Conservation (phyloP, 1,140 invertebrate genomes). For the Trichonephila clavata region DNA sequence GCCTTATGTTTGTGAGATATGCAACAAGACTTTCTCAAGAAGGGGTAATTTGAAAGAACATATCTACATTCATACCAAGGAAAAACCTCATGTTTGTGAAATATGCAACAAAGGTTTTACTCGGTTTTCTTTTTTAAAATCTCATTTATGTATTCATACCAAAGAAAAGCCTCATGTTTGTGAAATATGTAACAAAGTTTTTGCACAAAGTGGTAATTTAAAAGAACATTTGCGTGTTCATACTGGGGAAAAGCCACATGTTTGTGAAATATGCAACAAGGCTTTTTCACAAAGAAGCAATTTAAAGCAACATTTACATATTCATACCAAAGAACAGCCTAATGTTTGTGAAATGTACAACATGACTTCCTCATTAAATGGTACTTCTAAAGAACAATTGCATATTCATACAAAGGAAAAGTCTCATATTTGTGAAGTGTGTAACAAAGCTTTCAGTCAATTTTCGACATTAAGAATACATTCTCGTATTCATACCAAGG, state of each 20-base stretch:
- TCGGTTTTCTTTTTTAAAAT: too few species aligned
- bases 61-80: too few species aligned
- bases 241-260: neutral
- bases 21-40: too few species aligned
- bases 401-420: constrained; percentile 98
- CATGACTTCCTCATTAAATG: constrained; percentile 99
- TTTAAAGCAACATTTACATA: constrained; percentile 97
- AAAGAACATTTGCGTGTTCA: neutral
- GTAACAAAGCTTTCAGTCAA: constrained; percentile 99
- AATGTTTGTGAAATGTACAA: constrained; percentile 91
- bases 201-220: too few species aligned
- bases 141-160: too few species aligned
- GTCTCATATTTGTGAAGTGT: constrained; percentile 96
- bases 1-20: too few species aligned
- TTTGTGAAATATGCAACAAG: constrained; percentile 88
- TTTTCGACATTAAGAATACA: constrained; percentile 99
- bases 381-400: constrained; percentile 98
- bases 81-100: too few species aligned
- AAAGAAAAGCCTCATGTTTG: too few species aligned
- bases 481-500: constrained; percentile 96
- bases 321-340: constrained; percentile 98
- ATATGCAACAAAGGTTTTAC: too few species aligned
- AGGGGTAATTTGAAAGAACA: too few species aligned
- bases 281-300: constrained; percentile 99
- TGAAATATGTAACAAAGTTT: too few species aligned